These are phyloP conservation scores for Coenonympha arcania DNA, from an alignment of 2,888 invertebrate genomes.

Conservation along the genomic window DNA sequence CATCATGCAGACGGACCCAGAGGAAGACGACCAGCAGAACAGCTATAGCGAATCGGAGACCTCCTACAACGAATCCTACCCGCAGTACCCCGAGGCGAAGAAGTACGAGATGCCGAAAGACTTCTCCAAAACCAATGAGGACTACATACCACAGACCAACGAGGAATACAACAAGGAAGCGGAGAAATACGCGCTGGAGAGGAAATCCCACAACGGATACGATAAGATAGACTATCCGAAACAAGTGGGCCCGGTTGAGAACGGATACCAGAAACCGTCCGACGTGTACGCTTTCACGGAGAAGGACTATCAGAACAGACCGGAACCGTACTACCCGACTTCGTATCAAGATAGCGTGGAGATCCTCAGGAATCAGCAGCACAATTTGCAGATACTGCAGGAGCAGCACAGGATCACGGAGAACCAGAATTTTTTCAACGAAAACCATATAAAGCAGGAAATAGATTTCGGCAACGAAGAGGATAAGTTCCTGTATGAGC, in stretches of 20 bases:
- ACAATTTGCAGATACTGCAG: constrained; percentile 56
- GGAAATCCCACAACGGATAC: constrained; percentile 50
- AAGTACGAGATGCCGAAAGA: constrained; percentile 51
- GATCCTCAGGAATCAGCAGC: constrained; percentile 54
- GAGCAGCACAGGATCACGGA: constrained; percentile 54
- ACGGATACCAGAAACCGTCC: constrained; percentile 38
- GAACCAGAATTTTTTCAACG: constrained; percentile 59
- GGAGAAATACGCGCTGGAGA: constrained; percentile 56
- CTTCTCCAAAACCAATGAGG: constrained; percentile 50
- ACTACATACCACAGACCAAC: constrained; percentile 59
- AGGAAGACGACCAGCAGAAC: constrained; percentile 46
- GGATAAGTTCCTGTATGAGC: constrained; percentile 54
- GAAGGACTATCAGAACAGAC: constrained; percentile 35
- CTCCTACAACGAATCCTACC: constrained; percentile 29
- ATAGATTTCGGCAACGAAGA: constrained; percentile 54
- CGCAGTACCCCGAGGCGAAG: constrained; percentile 33
- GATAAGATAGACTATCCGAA: constrained; percentile 46
- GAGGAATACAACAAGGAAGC: constrained; percentile 67
- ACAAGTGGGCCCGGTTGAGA: constrained; percentile 32
- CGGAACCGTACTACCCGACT: constrained; percentile 34
- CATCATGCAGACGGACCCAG: constrained; percentile 67
- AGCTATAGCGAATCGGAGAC: constrained; percentile 43
- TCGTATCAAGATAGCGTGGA: constrained; percentile 49
- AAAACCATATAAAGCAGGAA: constrained; percentile 61
- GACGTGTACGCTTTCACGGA: constrained; percentile 39